Conservation (phyloP, 2,113 vertebrate species). For the Callaeas wilsoni region DNA sequence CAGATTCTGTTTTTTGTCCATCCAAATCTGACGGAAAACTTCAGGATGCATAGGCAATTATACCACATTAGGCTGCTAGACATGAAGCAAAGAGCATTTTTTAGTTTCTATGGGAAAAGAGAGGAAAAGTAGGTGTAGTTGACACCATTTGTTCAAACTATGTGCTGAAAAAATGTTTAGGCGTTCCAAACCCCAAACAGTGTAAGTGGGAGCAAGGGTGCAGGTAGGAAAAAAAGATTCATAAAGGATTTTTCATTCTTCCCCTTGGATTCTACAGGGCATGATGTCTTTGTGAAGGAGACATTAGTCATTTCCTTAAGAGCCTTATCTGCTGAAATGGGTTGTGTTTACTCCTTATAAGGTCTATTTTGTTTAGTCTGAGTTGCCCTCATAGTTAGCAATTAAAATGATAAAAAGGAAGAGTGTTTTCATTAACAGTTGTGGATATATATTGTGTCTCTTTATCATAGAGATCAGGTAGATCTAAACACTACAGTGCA, state of each 20-base stretch:
- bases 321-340: not conserved
- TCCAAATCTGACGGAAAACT: not conserved
- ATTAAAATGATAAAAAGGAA: not conserved
- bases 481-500: not conserved
- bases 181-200: not conserved
- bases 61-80: not conserved
- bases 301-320: not conserved
- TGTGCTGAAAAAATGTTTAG: not conserved
- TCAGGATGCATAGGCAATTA: not conserved
- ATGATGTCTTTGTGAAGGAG: not conserved
- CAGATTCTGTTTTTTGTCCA: not conserved
- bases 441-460: not conserved
- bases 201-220: not conserved
- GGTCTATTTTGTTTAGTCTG: not conserved
- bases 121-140: not conserved
- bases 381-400: not conserved
- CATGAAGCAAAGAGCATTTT: not conserved
- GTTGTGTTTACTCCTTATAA: not conserved
- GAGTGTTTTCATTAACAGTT: not conserved
- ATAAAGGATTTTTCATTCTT: not conserved
- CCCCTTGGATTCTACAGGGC: not conserved
- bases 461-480: not conserved
- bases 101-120: not conserved
- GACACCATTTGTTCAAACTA: not conserved
- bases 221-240: not conserved